Percentiles rank a stretch among this genome's conserved stretches.
Evolutionary conservation across 2,888 invertebrate species (phyloP).

Genomic region (Achlya flavicornis): DNA sequence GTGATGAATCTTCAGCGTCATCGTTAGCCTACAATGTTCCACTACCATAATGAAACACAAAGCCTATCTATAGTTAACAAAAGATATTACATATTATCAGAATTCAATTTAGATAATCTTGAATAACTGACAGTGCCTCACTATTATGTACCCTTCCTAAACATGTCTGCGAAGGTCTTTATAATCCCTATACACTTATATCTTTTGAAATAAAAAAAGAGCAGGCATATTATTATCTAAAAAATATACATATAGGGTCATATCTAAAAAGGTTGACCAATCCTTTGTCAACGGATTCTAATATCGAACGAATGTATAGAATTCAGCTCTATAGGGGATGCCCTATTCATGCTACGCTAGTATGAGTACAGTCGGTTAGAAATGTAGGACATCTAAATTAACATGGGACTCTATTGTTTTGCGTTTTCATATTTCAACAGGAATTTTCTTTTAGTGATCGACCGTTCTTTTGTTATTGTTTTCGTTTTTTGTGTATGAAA

Average conservation of each 20-base stretch:
- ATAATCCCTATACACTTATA: neutral
- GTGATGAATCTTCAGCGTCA: no score
- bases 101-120: no score
- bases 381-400: conserved; percentile 1
- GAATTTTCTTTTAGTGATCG: neutral
- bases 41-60: no score
- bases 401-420: neutral
- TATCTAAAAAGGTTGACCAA: conserved; percentile 72
- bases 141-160: no score
- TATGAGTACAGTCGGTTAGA: conserved; percentile 26
- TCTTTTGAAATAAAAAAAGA: conserved; percentile 2
- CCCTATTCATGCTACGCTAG: conserved; percentile 58
- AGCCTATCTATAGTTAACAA: no score
- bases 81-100: no score
- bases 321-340: conserved; percentile 53
- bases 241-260: conserved; percentile 42
- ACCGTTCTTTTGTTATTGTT: no score
- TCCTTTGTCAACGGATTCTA: conserved; percentile 76
- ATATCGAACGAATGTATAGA: conserved; percentile 71
- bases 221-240: conserved; percentile 17
- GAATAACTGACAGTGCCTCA: no score
- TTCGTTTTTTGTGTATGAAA: no score
- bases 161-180: neutral
- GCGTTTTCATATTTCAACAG: neutral
- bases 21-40: no score